These are phyloP conservation scores for Vimba vimba DNA, from an alignment of 2,113 vertebrate genomes.

Conservation along the genomic window DNA sequence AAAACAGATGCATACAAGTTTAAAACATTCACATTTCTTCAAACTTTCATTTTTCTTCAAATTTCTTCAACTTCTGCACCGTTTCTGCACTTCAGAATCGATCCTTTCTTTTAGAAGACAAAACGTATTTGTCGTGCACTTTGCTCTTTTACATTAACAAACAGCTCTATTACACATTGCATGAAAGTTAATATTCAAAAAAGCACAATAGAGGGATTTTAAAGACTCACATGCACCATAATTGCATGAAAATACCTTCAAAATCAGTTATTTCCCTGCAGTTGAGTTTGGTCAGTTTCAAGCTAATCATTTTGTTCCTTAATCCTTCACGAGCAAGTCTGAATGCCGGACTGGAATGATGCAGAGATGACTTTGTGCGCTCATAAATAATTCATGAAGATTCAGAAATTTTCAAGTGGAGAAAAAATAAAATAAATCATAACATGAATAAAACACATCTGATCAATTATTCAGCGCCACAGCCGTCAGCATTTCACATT, in stretches of 20 bases:
- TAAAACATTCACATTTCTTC: no score
- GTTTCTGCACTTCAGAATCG: no score
- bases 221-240: neutral
- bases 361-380: conserved; percentile 33
- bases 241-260: neutral
- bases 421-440: neutral
- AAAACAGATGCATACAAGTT: no score
- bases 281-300: neutral
- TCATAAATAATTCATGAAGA: conserved; percentile 53
- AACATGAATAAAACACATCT: conserved; percentile 54
- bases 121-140: no score
- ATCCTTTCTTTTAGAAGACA: no score
- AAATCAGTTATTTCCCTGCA: neutral
- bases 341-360: conserved; percentile 22
- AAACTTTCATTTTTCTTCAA: no score
- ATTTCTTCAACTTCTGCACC: no score
- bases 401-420: conserved; percentile 37
- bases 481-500: conserved; percentile 34
- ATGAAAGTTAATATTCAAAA: no score
- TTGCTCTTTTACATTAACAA: no score
- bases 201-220: neutral
- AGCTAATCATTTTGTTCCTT: conserved; percentile 21
- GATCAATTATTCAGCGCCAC: conserved; percentile 55
- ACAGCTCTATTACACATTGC: no score
- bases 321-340: conserved; percentile 8